phyloP scores from a whole-genome alignment of 2,888 invertebrate genomes.

The Scaptomyza flava region DNA sequence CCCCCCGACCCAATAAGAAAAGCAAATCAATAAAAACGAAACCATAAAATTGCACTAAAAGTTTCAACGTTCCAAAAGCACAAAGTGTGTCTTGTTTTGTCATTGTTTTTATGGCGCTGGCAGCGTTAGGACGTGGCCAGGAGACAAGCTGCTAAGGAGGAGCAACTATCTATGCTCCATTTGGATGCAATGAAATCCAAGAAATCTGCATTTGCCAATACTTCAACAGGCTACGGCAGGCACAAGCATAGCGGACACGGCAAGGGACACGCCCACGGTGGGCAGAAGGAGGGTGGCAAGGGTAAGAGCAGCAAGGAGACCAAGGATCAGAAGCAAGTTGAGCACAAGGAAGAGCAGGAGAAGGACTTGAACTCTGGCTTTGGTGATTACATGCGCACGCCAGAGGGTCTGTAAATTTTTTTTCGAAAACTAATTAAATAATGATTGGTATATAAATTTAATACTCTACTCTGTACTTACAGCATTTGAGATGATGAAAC shows the following conservation, averaged over 20 bases:
- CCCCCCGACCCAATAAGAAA: conserved; percentile 18
- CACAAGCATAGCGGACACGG: conserved; percentile 62
- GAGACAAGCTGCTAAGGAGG: not conserved
- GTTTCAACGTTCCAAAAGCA: conserved; percentile 10
- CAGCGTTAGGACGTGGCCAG: conserved; percentile 32
- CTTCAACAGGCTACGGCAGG: conserved; percentile 79
- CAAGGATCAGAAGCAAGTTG: conserved; percentile 37
- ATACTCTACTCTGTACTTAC: conserved; percentile 78
- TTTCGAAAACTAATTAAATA: rapidly evolving
- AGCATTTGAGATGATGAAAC: conserved; percentile 89
- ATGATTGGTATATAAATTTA: not conserved
- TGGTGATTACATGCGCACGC: conserved; percentile 82
- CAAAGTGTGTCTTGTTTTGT: conserved; percentile 26
- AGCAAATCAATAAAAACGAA: conserved; percentile 76
- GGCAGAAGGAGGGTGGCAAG: conserved; percentile 47
- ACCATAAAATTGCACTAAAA: conserved; percentile 62
- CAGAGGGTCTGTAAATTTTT: conserved; percentile 82
- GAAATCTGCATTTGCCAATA: conserved; percentile 77
- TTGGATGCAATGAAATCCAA: conserved; percentile 78
- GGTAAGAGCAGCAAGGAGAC: conserved; percentile 31
- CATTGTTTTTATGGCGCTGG: conserved; percentile 51
- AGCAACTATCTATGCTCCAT: conserved; percentile 12
- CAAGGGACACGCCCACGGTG: conserved; percentile 45
- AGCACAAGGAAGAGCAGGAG: conserved; percentile 65
- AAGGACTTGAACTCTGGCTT: conserved; percentile 84